phyloP scores from a whole-genome alignment of 92 coral and sea anemone genomes.

The Siderastrea siderea region DNA sequence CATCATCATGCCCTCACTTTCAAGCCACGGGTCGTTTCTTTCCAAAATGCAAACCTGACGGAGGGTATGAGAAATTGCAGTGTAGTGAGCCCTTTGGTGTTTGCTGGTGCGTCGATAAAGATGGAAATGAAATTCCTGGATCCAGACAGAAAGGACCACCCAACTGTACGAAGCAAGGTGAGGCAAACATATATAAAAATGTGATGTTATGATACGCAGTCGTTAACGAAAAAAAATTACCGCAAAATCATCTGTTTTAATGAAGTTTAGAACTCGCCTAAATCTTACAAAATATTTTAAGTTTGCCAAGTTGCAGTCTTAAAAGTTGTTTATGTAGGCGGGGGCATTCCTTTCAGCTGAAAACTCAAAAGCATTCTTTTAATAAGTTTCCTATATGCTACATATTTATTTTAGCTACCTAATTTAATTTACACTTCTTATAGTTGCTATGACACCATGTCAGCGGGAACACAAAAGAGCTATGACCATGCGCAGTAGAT shows the following conservation, averaged over 20 bases:
- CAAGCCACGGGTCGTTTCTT: conserved; percentile 30
- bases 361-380: too few species aligned
- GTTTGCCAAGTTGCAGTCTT: too few species aligned
- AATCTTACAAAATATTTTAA: too few species aligned
- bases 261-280: too few species aligned
- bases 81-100: conserved; percentile 56
- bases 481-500: conserved; percentile 54
- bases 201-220: too few species aligned
- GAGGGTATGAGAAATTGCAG: conserved; percentile 65
- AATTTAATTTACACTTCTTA: not conserved
- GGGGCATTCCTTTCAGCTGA: too few species aligned
- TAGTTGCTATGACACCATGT: conserved; percentile 61
- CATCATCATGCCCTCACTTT: conserved; percentile 40
- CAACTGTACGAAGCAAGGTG: conserved; percentile 37
- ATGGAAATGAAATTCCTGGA: conserved; percentile 73
- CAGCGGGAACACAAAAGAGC: conserved; percentile 60
- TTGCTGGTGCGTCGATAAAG: conserved; percentile 82
- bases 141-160: conserved; percentile 67
- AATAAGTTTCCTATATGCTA: not conserved
- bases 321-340: too few species aligned
- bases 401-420: not conserved
- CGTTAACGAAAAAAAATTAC: too few species aligned
- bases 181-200: not conserved
- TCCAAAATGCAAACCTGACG: conserved; percentile 75
- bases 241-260: too few species aligned